Base-by-base conservation (phyloP, 2,888 invertebrate species). In the Nesidiocoris tenuis region DNA sequence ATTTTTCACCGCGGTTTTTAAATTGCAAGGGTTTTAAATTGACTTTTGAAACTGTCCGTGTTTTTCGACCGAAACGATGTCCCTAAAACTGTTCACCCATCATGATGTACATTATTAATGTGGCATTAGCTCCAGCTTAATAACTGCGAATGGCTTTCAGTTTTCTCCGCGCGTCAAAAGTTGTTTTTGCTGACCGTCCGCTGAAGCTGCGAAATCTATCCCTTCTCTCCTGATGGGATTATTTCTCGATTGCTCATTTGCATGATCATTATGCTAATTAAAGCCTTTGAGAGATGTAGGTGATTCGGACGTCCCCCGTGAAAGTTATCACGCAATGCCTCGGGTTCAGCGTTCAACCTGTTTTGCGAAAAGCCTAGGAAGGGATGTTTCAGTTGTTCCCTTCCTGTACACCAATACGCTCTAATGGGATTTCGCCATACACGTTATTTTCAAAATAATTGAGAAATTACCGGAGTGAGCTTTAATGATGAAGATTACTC, bases 311-410 rank as follows among this genome's bases (percentile, higher is more conserved):
- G 54, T 25, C 54, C 39, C 59, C 3, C 57, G 68, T 55, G 68
- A 68, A 68, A 68, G 68, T 68, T 19, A 68, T 57, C 68, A 68
- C 68, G 68, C 68, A 68, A 68, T 57, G n/a, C 57, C 22, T 39
- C 54, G 17, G 17, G 55, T 54, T 39, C 39, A n/a, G 18, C 3
- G 59, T 59, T 3, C n/a, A 59, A n/a, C 59, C 59, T 5, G 17
- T n/a, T 59, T 59, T n/a, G n/a, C 3, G 39, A 12, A 12, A 39
- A 3, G 39, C 39, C 39, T 39, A 39, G 39, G 12, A 3, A 39
- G 12, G 39, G 39, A 7, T 39, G 39, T 39, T 39, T 39, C 39
- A 3, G 39, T 39, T n/a, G n/a, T n/a, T n/a, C n/a, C n/a, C n/a
- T n/a, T n/a, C n/a, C n/a, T n/a, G n/a, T n/a, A n/a, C n/a, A n/a